These are phyloP conservation scores for Neogobius melanostomus DNA, from an alignment of 2,113 vertebrate genomes.

Conservation along the genomic window DNA sequence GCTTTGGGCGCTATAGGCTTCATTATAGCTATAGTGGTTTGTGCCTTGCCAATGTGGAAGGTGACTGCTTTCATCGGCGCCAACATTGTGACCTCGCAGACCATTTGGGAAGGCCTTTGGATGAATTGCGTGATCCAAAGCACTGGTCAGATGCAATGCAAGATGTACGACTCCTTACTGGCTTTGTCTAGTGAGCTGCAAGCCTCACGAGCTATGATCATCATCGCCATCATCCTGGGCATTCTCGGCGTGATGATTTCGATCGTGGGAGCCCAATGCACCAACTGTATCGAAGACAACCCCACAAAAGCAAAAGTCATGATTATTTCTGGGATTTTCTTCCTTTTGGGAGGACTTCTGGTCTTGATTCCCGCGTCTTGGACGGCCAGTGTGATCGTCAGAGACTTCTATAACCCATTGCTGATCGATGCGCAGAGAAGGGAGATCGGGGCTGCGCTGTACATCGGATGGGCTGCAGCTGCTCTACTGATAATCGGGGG, in stretches of 20 bases:
- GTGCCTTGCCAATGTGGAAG: slow-evolving; percentile 79
- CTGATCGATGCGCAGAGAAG: slow-evolving; percentile 45
- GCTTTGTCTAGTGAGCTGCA: slow-evolving; percentile 74
- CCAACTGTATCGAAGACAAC: slow-evolving; percentile 80
- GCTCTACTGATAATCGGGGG: slow-evolving; percentile 75
- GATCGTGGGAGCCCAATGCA: slow-evolving; percentile 79
- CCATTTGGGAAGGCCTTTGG: slow-evolving; percentile 79
- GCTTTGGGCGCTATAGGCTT: slow-evolving; percentile 74
- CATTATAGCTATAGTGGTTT: slow-evolving; percentile 69
- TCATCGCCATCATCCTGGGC: slow-evolving; percentile 75
- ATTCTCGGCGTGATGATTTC: slow-evolving; percentile 74
- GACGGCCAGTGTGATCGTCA: slow-evolving; percentile 62
- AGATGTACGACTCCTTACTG: slow-evolving; percentile 80
- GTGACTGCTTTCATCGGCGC: slow-evolving; percentile 75
- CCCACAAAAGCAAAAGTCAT: slow-evolving; percentile 74
- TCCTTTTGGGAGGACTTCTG: slow-evolving; percentile 70
- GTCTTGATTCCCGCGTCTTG: slow-evolving; percentile 76
- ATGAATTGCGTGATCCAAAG: slow-evolving; percentile 81
- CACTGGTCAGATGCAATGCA: slow-evolving; percentile 83
- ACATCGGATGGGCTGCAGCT: slow-evolving; percentile 75
- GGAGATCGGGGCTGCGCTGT: slow-evolving; percentile 76
- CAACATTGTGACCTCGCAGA: slow-evolving; percentile 79
- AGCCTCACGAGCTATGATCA: slow-evolving; percentile 76
- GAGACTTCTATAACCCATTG: slow-evolving; percentile 74
- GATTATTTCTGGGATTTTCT: slow-evolving; percentile 76